Conservation (phyloP, 92 coral and sea anemone genomes). For the Phymanthus crucifer region DNA sequence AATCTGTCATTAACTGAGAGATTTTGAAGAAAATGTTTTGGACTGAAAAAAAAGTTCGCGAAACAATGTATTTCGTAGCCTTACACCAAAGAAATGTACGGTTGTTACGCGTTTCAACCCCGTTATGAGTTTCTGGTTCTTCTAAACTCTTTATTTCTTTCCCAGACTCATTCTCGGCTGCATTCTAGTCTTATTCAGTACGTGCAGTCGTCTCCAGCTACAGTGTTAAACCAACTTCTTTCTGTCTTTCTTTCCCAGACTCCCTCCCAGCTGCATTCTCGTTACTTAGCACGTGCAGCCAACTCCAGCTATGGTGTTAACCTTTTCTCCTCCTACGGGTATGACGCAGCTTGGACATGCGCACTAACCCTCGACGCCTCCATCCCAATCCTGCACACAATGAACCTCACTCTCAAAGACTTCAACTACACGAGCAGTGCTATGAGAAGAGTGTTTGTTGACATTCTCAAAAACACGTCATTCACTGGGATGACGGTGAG, state of each 20-base stretch:
- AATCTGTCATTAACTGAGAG: too few relatives aligned
- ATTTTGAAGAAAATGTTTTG: too few relatives aligned
- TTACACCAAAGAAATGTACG: too few relatives aligned
- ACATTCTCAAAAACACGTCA: constrained; percentile 52
- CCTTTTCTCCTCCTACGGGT: constrained; percentile 65
- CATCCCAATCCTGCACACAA: constrained; percentile 30
- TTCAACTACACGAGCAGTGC: constrained; percentile 54
- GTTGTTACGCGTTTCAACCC: too few relatives aligned
- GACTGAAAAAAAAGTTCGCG: too few relatives aligned
- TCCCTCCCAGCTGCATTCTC: constrained; percentile 43
- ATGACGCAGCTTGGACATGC: constrained; percentile 79
- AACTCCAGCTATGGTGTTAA: constrained; percentile 40
- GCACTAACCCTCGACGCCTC: constrained; percentile 65
- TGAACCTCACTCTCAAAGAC: constrained; percentile 34
- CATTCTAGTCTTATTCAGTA: too few relatives aligned
- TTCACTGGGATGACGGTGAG: constrained; percentile 75
- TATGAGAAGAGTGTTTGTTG: constrained; percentile 53
- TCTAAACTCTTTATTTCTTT: too few relatives aligned
- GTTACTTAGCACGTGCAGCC: constrained; percentile 39
- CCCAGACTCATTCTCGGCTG: too few relatives aligned
- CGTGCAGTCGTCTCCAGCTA: too few relatives aligned
- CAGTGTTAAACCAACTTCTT: background rate
- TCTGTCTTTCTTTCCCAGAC: constrained; percentile 28
- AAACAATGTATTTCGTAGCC: too few relatives aligned
- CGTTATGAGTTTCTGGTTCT: too few relatives aligned